Evolutionary conservation across 2,797 vertebrate species (phyloP).

Genomic region (Aulostomus chinensis): DNA sequence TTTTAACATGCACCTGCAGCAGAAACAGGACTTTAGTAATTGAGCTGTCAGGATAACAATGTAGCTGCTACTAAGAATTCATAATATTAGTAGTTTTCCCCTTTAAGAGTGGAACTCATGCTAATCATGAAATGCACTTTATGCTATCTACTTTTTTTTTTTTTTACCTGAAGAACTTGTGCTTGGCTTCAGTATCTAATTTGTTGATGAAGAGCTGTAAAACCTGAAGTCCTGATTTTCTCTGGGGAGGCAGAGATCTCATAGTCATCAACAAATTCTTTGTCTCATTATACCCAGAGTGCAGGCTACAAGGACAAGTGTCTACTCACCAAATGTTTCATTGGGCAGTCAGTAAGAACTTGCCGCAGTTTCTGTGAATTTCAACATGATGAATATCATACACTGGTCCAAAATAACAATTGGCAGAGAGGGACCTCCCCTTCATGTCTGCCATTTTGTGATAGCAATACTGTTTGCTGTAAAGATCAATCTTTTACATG

Average conservation of each 20-base stretch:
- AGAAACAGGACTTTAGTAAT: neutral
- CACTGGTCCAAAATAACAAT: neutral
- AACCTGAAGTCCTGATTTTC: slow-evolving; percentile 83
- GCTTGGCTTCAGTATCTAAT: slow-evolving; percentile 87
- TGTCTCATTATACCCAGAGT: neutral
- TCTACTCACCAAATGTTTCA: slow-evolving; percentile 87
- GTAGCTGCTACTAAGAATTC: too few relatives aligned
- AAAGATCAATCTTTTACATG: too few relatives aligned
- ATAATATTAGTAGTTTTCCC: too few relatives aligned
- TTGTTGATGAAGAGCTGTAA: slow-evolving; percentile 91
- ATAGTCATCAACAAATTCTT: too few relatives aligned
- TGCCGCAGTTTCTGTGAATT: slow-evolving; percentile 83
- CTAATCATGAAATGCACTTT: too few relatives aligned
- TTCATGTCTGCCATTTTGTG: too few relatives aligned
- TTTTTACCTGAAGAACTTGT: slow-evolving; percentile 93
- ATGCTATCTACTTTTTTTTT: neutral
- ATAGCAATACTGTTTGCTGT: too few relatives aligned
- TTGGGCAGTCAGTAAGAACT: slow-evolving; percentile 89
- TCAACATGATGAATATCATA: slow-evolving; percentile 4
- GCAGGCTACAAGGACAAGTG: neutral
- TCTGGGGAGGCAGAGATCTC: slow-evolving; percentile 71
- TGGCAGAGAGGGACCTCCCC: too few relatives aligned
- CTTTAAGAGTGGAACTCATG: too few relatives aligned
- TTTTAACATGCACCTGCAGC: slow-evolving; percentile 90
- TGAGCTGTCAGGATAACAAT: too few relatives aligned